These are phyloP conservation scores for Drosophila buzzatii DNA, from an alignment of 2,888 invertebrate genomes.

Conservation along the genomic window DNA sequence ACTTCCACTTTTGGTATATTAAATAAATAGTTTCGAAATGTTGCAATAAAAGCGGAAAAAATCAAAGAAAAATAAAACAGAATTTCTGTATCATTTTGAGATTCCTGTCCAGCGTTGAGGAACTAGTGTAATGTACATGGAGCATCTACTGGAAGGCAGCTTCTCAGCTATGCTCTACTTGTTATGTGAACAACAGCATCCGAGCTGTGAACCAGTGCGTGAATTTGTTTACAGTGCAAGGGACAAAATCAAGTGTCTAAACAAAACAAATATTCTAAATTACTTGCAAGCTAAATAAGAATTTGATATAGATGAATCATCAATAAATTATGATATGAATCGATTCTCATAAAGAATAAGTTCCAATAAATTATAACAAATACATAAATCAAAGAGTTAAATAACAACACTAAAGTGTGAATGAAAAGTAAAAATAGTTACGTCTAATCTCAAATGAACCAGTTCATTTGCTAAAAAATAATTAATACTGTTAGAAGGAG, in stretches of 20 bases:
- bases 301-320: neutral
- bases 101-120: constrained; percentile 35
- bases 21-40: constrained; percentile 58
- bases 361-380: neutral
- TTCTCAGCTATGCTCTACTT: constrained; percentile 30
- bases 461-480: neutral
- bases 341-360: neutral
- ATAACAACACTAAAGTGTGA: neutral
- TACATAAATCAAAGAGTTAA: neutral
- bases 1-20: constrained; percentile 57
- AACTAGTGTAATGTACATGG: neutral
- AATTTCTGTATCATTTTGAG: constrained; percentile 10
- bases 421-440: neutral
- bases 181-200: constrained; percentile 45
- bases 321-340: no score
- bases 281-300: no score
- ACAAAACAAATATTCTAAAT: constrained; percentile 6
- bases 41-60: constrained; percentile 27
- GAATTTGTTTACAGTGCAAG: constrained; percentile 69
- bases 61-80: constrained; percentile 44
- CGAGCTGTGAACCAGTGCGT: constrained; percentile 32
- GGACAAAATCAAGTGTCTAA: constrained; percentile 45
- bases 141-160: constrained; percentile 21
- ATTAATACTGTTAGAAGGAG: neutral
- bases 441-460: neutral